Evolutionary conservation across 2,888 invertebrate genomes (phyloP).

Genomic region (Frankliniella intonsa): DNA sequence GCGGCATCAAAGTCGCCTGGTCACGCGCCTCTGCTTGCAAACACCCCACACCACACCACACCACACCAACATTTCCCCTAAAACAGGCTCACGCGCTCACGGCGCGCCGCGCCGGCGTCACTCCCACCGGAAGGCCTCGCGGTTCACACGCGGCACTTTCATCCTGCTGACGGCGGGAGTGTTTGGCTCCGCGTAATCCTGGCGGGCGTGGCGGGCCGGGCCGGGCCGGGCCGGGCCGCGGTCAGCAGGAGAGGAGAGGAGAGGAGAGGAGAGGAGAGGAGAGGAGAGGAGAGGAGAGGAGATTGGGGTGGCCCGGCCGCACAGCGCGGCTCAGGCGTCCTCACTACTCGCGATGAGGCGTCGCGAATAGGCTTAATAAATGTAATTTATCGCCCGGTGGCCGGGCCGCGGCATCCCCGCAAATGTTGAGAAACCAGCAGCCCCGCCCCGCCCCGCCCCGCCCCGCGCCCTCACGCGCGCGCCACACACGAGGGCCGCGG

Average conservation of each 20-base stretch:
- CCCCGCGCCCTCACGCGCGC: too few relatives aligned
- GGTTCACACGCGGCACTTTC: conserved; percentile 2
- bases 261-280: too few relatives aligned
- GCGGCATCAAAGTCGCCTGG: not conserved
- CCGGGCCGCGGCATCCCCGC: not conserved
- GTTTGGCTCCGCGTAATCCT: not conserved
- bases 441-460: not conserved
- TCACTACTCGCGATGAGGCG: not conserved
- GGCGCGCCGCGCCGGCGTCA: not conserved
- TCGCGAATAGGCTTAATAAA: conserved; percentile 19
- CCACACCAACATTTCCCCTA: not conserved
- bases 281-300: too few relatives aligned
- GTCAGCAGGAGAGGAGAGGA: too few relatives aligned
- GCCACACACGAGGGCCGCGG: not conserved
- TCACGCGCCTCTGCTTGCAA: conserved; percentile 17
- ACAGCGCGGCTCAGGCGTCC: not conserved
- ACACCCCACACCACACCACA: not conserved
- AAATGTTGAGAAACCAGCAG: not conserved
- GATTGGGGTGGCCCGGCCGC: not conserved
- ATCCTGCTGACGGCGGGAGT: not conserved
- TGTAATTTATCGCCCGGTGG: not conserved
- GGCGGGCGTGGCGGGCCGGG: not conserved
- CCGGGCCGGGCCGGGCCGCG: not conserved
- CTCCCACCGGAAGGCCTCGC: not conserved
- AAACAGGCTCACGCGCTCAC: not conserved